These are phyloP conservation scores for Sorex fumeus DNA, from an alignment of 2,113 vertebrate genomes.

Conservation along the genomic window DNA sequence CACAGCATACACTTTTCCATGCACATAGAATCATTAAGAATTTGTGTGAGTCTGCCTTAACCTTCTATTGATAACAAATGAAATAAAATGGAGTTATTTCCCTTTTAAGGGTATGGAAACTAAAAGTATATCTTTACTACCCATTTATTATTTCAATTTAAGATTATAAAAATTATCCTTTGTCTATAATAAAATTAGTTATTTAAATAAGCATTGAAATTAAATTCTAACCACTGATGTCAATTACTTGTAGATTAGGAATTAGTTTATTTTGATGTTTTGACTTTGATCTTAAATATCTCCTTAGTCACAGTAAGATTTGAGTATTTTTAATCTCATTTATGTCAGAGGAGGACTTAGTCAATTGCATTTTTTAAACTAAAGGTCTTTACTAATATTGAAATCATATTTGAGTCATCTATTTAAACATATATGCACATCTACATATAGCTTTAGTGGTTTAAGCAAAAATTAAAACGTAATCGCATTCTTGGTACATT, in stretches of 20 bases:
- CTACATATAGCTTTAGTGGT: background rate
- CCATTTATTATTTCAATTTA: conserved; percentile 78
- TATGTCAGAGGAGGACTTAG: conserved; percentile 61
- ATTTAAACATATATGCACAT: conserved; percentile 59
- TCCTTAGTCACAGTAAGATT: conserved; percentile 63
- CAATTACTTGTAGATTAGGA: conserved; percentile 75
- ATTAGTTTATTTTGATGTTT: conserved; percentile 69
- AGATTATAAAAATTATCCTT: conserved; percentile 80
- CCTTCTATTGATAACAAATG: conserved; percentile 26
- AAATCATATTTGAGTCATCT: conserved; percentile 55
- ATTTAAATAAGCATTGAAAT: conserved; percentile 82
- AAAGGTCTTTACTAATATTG: background rate
- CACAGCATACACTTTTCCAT: background rate
- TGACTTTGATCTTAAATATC: conserved; percentile 69
- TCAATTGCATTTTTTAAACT: conserved; percentile 41
- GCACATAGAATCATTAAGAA: conserved; percentile 13
- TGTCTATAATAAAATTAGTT: conserved; percentile 78
- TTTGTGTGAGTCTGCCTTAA: background rate
- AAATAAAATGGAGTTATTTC: conserved; percentile 72
- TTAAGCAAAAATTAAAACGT: conserved; percentile 57
- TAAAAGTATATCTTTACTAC: conserved; percentile 67
- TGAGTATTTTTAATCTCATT: conserved; percentile 71
- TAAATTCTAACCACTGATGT: conserved; percentile 76
- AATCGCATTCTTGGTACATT: conserved; percentile 43
- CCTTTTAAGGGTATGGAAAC: conserved; percentile 75